These are phyloP conservation scores for Dendropsophus ebraccatus DNA, from an alignment of 2,113 vertebrate species.

Conservation along the genomic window DNA sequence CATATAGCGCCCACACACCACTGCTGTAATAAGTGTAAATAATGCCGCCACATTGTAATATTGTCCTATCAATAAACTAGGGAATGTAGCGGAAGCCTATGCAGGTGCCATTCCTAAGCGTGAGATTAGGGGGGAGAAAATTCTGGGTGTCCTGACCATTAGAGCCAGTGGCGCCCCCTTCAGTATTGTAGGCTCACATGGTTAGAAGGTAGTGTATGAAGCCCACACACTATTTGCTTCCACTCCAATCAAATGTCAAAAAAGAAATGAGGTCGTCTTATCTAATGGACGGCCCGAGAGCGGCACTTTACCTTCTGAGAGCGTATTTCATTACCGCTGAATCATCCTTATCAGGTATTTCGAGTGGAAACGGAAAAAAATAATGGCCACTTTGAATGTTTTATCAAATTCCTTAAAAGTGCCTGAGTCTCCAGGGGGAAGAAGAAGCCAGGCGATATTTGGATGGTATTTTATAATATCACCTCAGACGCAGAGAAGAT, in stretches of 20 bases:
- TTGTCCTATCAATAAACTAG: too few species aligned
- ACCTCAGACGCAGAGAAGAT: background rate
- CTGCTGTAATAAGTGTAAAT: background rate
- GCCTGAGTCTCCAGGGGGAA: background rate
- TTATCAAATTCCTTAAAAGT: background rate
- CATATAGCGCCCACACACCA: too few species aligned
- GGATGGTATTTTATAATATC: background rate
- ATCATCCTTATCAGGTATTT: background rate
- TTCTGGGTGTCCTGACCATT: background rate
- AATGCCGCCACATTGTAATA: background rate
- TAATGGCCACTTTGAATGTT: background rate
- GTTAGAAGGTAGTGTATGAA: background rate
- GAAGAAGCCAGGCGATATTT: background rate
- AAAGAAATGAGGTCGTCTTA: background rate
- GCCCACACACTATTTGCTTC: background rate
- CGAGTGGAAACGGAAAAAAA: background rate
- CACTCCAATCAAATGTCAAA: background rate
- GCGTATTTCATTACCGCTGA: background rate
- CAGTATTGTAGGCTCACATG: background rate
- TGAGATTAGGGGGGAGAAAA: background rate
- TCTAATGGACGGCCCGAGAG: background rate
- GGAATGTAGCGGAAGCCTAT: too few species aligned
- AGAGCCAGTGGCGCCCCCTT: too few species aligned
- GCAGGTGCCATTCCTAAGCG: too few species aligned
- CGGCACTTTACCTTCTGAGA: background rate